phyloP scores from a whole-genome alignment of 2,113 vertebrate genomes.

The Archilochus colubris region DNA sequence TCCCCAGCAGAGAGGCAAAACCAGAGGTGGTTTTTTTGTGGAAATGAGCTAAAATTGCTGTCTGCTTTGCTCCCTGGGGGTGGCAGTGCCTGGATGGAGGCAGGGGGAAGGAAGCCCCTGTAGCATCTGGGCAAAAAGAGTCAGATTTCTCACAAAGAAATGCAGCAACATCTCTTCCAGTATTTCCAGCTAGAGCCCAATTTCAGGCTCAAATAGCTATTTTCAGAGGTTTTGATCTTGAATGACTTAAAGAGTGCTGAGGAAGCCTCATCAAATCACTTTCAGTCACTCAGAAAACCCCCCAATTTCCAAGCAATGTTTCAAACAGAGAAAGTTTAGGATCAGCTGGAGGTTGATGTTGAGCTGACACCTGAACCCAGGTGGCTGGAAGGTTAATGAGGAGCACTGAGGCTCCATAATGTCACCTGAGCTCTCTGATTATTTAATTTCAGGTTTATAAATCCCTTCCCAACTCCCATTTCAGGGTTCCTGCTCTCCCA shows the following conservation, averaged over 20 bases:
- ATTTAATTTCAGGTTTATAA: background rate
- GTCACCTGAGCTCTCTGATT: background rate
- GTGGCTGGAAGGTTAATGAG: constrained; percentile 9
- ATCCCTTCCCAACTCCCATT: background rate
- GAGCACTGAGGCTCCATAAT: background rate
- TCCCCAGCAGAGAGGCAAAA: background rate
- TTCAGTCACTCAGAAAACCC: background rate
- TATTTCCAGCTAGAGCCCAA: background rate
- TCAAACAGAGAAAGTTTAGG: background rate
- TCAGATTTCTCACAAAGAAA: background rate
- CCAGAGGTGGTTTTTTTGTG: background rate
- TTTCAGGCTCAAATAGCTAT: background rate
- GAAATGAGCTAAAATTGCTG: background rate
- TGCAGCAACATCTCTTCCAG: background rate
- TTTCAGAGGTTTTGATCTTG: background rate
- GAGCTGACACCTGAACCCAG: background rate
- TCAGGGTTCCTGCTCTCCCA: background rate
- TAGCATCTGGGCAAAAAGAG: fast-evolving
- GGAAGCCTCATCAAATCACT: background rate
- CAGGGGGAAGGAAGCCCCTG: background rate
- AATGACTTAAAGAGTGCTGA: background rate
- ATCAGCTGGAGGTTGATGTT: background rate
- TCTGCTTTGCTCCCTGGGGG: background rate
- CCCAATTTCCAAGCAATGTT: background rate
- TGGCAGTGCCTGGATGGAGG: background rate